A percentile compares a stretch with the other conserved stretches of the same genome.
phyloP scores from a whole-genome alignment of 2,113 vertebrate species.

The Tetrao urogallus region DNA sequence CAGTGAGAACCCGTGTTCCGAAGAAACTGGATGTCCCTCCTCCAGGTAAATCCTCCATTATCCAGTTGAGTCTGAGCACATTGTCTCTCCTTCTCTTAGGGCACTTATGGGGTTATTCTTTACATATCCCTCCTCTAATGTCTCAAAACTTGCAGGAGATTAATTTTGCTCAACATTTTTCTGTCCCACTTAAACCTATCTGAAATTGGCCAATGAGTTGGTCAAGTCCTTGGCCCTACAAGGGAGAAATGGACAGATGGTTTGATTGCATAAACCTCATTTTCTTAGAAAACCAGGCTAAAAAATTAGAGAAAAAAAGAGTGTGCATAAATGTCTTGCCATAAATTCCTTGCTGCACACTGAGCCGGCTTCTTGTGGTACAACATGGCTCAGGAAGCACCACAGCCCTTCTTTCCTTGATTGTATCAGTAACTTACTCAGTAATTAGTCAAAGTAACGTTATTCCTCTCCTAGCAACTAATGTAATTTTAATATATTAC shows the following conservation, averaged over 20 bases:
- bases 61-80: fast-evolving
- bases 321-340: neutral
- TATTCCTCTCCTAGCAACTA: slow-evolving; percentile 11
- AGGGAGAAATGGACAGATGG: neutral
- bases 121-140: neutral
- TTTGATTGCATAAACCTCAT: neutral
- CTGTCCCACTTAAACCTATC: fast-evolving
- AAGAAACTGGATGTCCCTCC: neutral
- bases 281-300: neutral
- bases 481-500: neutral
- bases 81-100: neutral
- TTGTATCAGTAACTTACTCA: neutral
- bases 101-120: neutral
- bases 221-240: neutral
- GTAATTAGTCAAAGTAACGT: neutral
- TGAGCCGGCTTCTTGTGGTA: neutral
- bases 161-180: neutral
- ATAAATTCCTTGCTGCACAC: neutral
- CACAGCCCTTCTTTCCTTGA: neutral
- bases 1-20: neutral
- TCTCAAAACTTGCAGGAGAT: neutral
- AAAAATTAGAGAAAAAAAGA: neutral
- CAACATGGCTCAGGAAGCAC: neutral
- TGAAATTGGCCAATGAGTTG: fast-evolving
- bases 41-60: neutral